These are phyloP conservation scores for Fulmarus glacialis DNA, from an alignment of 2,113 vertebrate species.

Conservation along the genomic window DNA sequence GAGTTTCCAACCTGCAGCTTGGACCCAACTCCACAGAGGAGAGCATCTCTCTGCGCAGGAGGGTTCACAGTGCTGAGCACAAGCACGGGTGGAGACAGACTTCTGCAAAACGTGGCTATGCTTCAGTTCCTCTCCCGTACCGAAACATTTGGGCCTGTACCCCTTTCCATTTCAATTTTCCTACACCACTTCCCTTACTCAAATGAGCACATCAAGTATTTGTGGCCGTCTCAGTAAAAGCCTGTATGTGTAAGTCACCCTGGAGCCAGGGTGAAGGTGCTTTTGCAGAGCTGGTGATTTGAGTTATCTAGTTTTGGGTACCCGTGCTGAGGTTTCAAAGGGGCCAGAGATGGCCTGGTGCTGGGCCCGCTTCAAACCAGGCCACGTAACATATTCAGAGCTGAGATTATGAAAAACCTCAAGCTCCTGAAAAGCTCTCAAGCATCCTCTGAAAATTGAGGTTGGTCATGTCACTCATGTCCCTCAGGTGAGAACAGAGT, in stretches of 20 bases:
- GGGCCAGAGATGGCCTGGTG: not conserved
- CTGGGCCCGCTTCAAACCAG: not conserved
- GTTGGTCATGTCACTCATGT: not conserved
- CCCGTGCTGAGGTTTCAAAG: not conserved
- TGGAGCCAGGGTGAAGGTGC: not conserved
- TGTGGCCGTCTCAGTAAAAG: not conserved
- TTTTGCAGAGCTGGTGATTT: not conserved
- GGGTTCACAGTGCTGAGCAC: not conserved
- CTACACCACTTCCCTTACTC: not conserved
- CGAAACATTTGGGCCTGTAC: not conserved
- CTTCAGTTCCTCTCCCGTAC: not conserved
- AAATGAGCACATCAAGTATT: not conserved
- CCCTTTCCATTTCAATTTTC: not conserved
- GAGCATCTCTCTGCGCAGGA: not conserved
- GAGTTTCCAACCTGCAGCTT: not conserved
- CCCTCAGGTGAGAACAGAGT: not conserved
- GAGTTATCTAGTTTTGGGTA: not conserved
- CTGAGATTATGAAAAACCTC: not conserved
- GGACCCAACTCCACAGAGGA: not conserved
- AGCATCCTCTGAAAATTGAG: not conserved
- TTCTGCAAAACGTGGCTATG: not conserved
- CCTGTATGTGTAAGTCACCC: rapidly evolving
- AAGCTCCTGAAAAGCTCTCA: not conserved
- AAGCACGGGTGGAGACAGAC: not conserved
- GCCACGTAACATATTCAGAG: not conserved